Evolutionary conservation across 1,140 invertebrate genomes (phyloP), one percentile per base, ranked within the genome.

Genomic region (Steinernema khuongi): DNA sequence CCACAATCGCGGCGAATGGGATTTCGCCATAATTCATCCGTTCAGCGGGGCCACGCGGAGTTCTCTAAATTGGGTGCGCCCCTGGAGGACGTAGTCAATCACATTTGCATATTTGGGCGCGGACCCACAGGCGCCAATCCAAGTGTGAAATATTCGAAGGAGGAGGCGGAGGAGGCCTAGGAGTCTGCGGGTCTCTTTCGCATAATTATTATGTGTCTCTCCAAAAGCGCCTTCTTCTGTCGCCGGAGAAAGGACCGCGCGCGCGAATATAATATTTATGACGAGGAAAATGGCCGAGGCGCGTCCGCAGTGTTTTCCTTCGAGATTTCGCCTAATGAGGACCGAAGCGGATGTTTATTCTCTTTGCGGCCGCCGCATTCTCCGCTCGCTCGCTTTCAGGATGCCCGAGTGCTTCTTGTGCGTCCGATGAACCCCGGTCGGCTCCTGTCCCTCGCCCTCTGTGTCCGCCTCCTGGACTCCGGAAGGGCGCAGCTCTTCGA

Each of bases 81-180:
- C 50, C 50, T 60, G 50, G 4, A 26, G 50, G 4, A 22, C 4
- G 50, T 60, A 60, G 7, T 60, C 50, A 60, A 60, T 60, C 50
- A 60, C 50, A 60, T 60, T 60, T 60, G 50, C 50, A 60, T 60
- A 60, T 60, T 26, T n/a, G n/a, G n/a, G 7, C 50, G 50, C 50
- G 11, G 4, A 41, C 36, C n/a, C 4, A 11, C 14, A 60, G 50
- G 50, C 11, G 50, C 50, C 50, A 60, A 11, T 60, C 22, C 50
- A 60, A 60, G 50, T 60, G 50, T 60, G 50, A 60, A 60, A 60
- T 60, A 22, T 60, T 41, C 36, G 36, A 7, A n/a, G 36, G 36
- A 7, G 50, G n/a, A 41, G 36, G n/a, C 7, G 50, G 22, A 26
- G 50, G 22, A 26, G 50, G 50, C 26, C 50, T 7, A 60, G 50